A percentile compares a stretch with the other conserved stretches of the same genome.
These are phyloP conservation scores for Dicycla oo DNA, from an alignment of 2,888 invertebrate species.

Conservation along the genomic window DNA sequence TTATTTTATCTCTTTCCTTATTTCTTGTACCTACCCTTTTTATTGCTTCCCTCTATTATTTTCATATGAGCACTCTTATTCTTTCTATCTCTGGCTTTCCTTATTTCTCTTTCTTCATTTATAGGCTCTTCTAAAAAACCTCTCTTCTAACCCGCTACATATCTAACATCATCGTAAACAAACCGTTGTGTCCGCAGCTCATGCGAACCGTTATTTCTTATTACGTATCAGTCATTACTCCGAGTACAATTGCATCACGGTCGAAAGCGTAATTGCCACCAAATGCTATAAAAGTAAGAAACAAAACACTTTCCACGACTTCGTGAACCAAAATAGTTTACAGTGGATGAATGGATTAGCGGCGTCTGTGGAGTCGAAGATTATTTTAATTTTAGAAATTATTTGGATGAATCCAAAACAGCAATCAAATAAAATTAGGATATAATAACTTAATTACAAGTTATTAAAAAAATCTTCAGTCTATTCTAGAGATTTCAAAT, in stretches of 20 bases:
- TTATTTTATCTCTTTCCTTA: neutral
- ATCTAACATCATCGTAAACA: constrained; percentile 18
- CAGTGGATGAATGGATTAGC: constrained; percentile 39
- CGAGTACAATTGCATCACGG: constrained; percentile 81
- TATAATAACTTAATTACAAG: neutral
- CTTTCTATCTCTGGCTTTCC: neutral
- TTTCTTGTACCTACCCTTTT: neutral
- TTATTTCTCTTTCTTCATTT: neutral
- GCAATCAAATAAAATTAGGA: neutral
- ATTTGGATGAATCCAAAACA: neutral
- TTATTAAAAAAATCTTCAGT: neutral
- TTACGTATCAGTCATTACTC: constrained; percentile 64
- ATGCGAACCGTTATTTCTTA: constrained; percentile 51
- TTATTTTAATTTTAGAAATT: constrained; percentile 11
- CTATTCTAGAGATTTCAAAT: neutral
- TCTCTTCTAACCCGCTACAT: neutral
- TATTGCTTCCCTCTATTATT: neutral
- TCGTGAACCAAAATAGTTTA: constrained; percentile 43
- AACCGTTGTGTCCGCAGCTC: constrained; percentile 49
- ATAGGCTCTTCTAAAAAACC: neutral
- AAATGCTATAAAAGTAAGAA: constrained; percentile 80
- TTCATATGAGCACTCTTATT: neutral
- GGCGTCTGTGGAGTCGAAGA: constrained; percentile 37
- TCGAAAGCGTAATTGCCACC: constrained; percentile 83
- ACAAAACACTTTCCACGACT: constrained; percentile 83